Base-by-base conservation (phyloP, 2,113 vertebrate species). In the Martes martes region DNA sequence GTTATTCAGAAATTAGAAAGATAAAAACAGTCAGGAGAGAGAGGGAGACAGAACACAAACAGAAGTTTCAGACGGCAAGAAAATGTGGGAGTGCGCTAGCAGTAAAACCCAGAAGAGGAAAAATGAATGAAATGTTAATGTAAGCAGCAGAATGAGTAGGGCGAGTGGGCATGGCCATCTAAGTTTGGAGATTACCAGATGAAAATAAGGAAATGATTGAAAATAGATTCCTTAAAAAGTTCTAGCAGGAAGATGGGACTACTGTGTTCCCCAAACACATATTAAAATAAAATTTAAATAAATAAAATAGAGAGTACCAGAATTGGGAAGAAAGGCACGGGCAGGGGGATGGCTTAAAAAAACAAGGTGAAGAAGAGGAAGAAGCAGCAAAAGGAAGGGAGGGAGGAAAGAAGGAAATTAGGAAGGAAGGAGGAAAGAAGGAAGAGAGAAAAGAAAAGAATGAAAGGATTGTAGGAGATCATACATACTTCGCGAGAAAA, bases 1-100 rank as follows among this genome's bases (percentile, higher is more conserved):
- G 39, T 67, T 79, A 61, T 52, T 83, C 45, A 45, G 42, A 93
- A 93, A 83, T 87, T 84, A 74, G 87, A 91, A 95, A 88, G 52
- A 69, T 78, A 71, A 45, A 69, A 94, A 69, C 36, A 16, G 59
- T 59, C 8, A 92, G 83, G 33, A 97, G 13, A 74, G 9, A 39
- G 73, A 96, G 21, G 16, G 71, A 23, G 11, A 55, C 69, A 69
- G 81, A 82, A 67, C 36, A 42, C 73, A 97, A 95, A 55, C 59
- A 14, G 5, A 83, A 92, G 14, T 5, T 52, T 92, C 23, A 11
- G 71, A 92, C 14, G 19, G 8, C 4, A 78, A 96, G 63, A 93
- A 92, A 24, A 87, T 28, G 16, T 61, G 82, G 18, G 24, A 86
- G 9, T 26, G 7, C 50, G 39, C 59, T 84, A 47, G n/a, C 13